Evolutionary conservation across 2,113 vertebrate species (phyloP), one percentile per base, ranked within the genome.

Genomic region (Oncorhynchus masou): DNA sequence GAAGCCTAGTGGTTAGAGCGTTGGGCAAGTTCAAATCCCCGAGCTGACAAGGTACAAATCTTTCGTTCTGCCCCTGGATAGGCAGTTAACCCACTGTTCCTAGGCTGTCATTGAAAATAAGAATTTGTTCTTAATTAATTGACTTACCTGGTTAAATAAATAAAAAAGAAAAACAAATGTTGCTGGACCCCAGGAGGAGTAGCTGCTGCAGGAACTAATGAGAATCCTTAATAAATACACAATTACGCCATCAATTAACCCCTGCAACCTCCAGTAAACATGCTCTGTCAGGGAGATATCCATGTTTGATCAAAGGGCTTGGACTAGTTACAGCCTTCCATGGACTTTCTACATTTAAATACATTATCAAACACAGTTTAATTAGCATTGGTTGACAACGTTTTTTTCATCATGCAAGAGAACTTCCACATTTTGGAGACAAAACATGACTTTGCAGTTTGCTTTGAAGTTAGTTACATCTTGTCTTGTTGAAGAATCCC

Each of bases 381-480:
- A 68, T 68, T 68, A 68, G 9, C 22, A 70, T 72, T 59, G 9
- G 25, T 29, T 72, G 12, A 22, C 19, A 25, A 34, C 19, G 1
- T 25, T 45, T 39, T 45, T 45, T 45, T 45, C 39, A 45, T 45
- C 68, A 72, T 22, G 27, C 19, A 72, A n/a, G 25, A 19, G 51
- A 15, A 25, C 13, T 51, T 12, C 1, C 22, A 71, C n/a, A 49
- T 70, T 31, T 68, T 68, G n/a, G 5, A 68, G 29, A 68, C 27
- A 31, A 12, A 70, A 25, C 22, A 49, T 25, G 39, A 49, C 68
- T 48, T 79, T 80, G 13, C 60, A 59, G 39, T 78, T 81, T 51
- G 39, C 77, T 59, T 83, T 65, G 73, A 74, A 79, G 27, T 79
- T 79, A 29, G 62, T 25, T 69, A 45, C 22, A 69, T 64, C 74